Base-by-base conservation (phyloP, 1,140 invertebrate species). In the Diachasmimorpha longicaudata region DNA sequence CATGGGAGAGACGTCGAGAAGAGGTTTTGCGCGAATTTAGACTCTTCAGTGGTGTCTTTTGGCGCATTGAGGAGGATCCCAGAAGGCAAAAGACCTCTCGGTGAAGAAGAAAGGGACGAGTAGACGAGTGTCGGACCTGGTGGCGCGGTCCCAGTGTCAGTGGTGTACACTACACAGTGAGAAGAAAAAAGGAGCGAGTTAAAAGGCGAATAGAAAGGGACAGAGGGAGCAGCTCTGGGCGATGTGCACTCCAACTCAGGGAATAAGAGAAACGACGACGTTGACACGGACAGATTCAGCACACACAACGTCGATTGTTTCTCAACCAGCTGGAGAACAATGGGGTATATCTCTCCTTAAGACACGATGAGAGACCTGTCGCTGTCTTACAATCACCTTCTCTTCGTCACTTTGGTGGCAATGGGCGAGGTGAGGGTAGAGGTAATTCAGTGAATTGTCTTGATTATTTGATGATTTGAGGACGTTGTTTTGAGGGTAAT, bases 271-370 rank as follows among this genome's bases (percentile, higher is more conserved):
- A 52, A 44, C 71, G 52, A 52, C 37, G 25, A 25, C 70, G 31
- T 37, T 76, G 77, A 79, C 77, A 74, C 63, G 74, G 69, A 79
- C 77, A 74, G 77, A 75, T 76, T 74, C 77, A 76, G 71, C 71
- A 70, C 74, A 70, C 74, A 76, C 73, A 74, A 71, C 74, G 68
- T 19, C 77, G 77, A 79, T 79, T 79, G 77, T 79, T 79, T 74
- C 74, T 52, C 68, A 67, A 10, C 55, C 52, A 52, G 13, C 39
- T 31, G n/a, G 70, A 67, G 74, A 76, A 79, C 77, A 79, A 79
- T 79, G 77, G 74, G 25, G 37, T 39, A 58, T 63, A 25, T 37
- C 74, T 70, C 58, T 55, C 46, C 25, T 23, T 25, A 70, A 44
- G 39, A 70, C 42, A 44, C 66, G 25, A 14, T 11, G 66, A 37